These are phyloP conservation scores for Drosophila ustulata DNA, from an alignment of 2,888 invertebrate species.

Conservation along the genomic window DNA sequence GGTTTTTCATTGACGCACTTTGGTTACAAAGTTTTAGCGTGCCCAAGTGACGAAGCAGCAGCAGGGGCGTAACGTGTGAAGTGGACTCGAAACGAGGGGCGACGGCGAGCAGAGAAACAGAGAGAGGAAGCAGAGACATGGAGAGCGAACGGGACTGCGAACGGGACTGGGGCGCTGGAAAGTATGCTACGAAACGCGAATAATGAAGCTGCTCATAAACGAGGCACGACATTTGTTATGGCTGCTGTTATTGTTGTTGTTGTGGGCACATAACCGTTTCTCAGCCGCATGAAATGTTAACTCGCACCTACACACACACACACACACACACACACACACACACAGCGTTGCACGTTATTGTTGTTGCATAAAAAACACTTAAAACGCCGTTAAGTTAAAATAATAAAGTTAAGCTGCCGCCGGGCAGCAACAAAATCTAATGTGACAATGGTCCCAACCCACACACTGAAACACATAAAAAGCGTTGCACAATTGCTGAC, in stretches of 20 bases:
- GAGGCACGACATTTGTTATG: slow-evolving; percentile 46
- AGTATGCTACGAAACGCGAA: slow-evolving; percentile 72
- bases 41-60: slow-evolving; percentile 49
- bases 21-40: slow-evolving; percentile 57
- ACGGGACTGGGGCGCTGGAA: slow-evolving; percentile 30
- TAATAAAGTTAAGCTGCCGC: slow-evolving; percentile 76
- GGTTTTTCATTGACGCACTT: slow-evolving; percentile 70
- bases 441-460: slow-evolving; percentile 66
- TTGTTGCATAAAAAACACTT: slow-evolving; percentile 75
- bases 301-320: slow-evolving; percentile 52
- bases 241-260: slow-evolving; percentile 18
- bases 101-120: not conserved
- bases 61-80: slow-evolving; percentile 7
- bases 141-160: not conserved
- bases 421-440: slow-evolving; percentile 74
- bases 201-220: slow-evolving; percentile 77
- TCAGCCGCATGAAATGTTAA: slow-evolving; percentile 65
- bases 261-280: slow-evolving; percentile 32
- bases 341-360: slow-evolving; percentile 7
- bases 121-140: not conserved
- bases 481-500: slow-evolving; percentile 73
- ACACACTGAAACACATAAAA: slow-evolving; percentile 23
- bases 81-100: slow-evolving; percentile 13
- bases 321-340: slow-evolving; percentile 19
- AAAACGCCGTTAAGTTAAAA: slow-evolving; percentile 80